Evolutionary conservation across 2,888 invertebrate genomes (phyloP).

Genomic region (Drosophila incognita): DNA sequence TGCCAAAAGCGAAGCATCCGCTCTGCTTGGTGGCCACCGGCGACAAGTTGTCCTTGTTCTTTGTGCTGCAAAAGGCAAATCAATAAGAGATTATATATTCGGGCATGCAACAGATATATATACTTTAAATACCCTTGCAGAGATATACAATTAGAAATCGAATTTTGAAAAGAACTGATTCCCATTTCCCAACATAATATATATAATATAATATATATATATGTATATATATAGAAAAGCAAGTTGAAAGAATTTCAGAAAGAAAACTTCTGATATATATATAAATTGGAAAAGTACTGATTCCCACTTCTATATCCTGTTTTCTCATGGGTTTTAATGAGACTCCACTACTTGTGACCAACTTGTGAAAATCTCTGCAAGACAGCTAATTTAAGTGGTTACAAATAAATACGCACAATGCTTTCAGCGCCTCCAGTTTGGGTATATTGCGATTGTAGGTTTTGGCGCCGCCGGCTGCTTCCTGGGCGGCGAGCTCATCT

Average conservation of each 20-base stretch:
- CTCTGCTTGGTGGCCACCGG: constrained; percentile 82
- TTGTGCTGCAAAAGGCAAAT: constrained; percentile 62
- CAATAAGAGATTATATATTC: neutral
- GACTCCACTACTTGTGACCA: neutral
- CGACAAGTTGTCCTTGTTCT: constrained; percentile 80
- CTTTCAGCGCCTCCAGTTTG: constrained; percentile 83
- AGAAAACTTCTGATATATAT: too few species aligned
- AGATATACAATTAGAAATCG: neutral
- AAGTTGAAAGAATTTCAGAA: too few species aligned
- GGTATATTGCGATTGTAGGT: constrained; percentile 84
- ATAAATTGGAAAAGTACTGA: too few species aligned
- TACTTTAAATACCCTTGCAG: neutral
- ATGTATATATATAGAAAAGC: neutral
- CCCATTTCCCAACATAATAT: too few species aligned
- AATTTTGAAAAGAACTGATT: neutral
- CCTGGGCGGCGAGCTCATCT: constrained; percentile 83
- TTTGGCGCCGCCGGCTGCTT: constrained; percentile 82
- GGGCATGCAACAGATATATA: neutral
- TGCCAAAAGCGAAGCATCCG: constrained; percentile 82
- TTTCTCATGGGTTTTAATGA: neutral
- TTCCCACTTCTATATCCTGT: too few species aligned
- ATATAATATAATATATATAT: too few species aligned
- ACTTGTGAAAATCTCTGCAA: neutral
- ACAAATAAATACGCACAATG: constrained; percentile 77
- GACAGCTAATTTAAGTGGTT: neutral